These are phyloP conservation scores for Machaerirhynchus nigripectus DNA, from an alignment of 2,113 vertebrate genomes.

Conservation along the genomic window DNA sequence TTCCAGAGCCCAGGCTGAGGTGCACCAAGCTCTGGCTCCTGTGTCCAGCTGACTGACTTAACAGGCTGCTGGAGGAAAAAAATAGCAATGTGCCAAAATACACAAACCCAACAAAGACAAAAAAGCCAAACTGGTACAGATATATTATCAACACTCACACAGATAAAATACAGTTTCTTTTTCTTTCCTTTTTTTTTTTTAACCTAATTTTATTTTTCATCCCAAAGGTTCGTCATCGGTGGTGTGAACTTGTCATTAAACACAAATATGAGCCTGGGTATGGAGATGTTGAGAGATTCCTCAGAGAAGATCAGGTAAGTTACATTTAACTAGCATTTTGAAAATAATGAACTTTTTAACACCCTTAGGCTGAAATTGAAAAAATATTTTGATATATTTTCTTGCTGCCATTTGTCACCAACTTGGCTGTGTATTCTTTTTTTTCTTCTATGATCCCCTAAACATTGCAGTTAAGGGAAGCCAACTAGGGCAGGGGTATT, in stretches of 20 bases:
- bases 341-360: neutral
- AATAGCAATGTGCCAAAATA: neutral
- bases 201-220: neutral
- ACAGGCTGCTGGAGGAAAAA: neutral
- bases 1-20: fast-evolving
- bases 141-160: neutral
- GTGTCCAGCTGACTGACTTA: neutral
- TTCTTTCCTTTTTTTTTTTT: neutral
- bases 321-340: neutral
- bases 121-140: neutral
- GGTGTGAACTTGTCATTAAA: conserved; percentile 94
- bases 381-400: neutral
- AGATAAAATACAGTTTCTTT: neutral
- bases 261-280: conserved; percentile 80
- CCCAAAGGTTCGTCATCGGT: conserved; percentile 88
- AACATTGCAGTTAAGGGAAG: neutral
- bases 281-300: conserved; percentile 82
- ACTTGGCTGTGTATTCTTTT: neutral
- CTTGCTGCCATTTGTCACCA: neutral
- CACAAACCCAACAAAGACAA: neutral
- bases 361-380: neutral
- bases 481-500: neutral
- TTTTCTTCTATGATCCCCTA: neutral
- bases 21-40: fast-evolving
- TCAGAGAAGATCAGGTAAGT: conserved; percentile 87